Evolutionary conservation across 2,888 invertebrate genomes (phyloP), one percentile per base, ranked within the genome.

Genomic region (Pocota personata): DNA sequence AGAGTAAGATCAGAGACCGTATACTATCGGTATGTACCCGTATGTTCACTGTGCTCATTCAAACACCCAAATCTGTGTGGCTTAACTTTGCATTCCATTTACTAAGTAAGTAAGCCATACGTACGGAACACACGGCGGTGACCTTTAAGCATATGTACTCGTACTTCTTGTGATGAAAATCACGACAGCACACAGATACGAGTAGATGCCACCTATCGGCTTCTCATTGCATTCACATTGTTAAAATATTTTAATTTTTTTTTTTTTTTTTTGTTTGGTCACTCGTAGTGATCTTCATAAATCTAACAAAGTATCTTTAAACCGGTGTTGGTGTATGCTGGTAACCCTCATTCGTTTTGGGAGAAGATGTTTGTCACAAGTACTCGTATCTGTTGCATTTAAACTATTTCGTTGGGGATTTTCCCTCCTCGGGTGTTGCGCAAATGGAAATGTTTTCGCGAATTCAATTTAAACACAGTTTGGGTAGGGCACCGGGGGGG

Each of bases 121-220:
- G 72, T 64, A 69, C 60, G 62, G 46, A 40, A 48, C 50, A 57
- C 43, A 57, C 82, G 66, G 43, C 66, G 71, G 52, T 86, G 86
- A 86, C 86, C 86, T 86, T 86, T 86, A 82, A 82, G 86, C 86
- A 86, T 77, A 76, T 86, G 76, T 75, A 75, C 76, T 52, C 82
- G 84, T 75, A 75, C 71, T 80, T 86, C 80, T 82, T 77, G 86
- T 86, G 86, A 82, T 86, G 86, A 77, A 86, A 86, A 82, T 82
- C 86, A 86, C 86, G 82, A 86, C 86, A 58, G 57, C 67, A 55
- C 57, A 72, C 66, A 52, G 62, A 72, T 55, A 30, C 67, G 67
- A 79, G n/a, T n/a, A n/a, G n/a, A 24, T 3, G 66, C 37, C 72
- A 78, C 43, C 72, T 73, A 78, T 83, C 72, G 58, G 55, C 67